Conservation (phyloP, 2,113 vertebrate genomes). For the Excalfactoria chinensis region DNA sequence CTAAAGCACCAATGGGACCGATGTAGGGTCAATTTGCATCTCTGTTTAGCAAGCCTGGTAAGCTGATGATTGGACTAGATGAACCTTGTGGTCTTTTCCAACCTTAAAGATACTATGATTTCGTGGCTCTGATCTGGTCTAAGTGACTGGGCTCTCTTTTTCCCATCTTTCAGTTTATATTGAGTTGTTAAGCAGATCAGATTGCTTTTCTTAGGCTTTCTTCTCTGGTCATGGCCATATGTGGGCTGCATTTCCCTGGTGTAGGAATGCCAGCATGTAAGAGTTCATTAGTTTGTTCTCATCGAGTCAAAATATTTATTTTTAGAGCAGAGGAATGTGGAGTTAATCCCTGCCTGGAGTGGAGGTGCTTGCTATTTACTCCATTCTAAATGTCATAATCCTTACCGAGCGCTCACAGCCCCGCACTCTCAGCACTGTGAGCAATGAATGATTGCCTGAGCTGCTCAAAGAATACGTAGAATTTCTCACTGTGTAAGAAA, state of each 20-base stretch:
- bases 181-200: background rate
- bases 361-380: slow-evolving; percentile 41
- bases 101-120: too few relatives aligned
- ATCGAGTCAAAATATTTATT: slow-evolving; percentile 47
- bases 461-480: background rate
- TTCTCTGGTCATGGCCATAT: background rate
- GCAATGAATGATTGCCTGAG: background rate
- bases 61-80: too few relatives aligned
- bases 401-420: background rate
- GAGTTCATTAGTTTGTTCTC: slow-evolving; percentile 7
- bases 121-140: background rate
- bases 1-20: background rate
- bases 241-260: background rate
- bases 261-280: background rate
- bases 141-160: background rate
- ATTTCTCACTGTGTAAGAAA: background rate
- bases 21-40: background rate
- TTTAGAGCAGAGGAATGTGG: slow-evolving; percentile 4
- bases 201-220: background rate
- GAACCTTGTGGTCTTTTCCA: too few relatives aligned
- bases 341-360: background rate
- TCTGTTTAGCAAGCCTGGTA: background rate
- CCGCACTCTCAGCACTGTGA: background rate
- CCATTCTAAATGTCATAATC: slow-evolving; percentile 5
- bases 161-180: background rate